These are phyloP conservation scores for Euclidia mi DNA, from an alignment of 2,888 invertebrate species.

Conservation along the genomic window DNA sequence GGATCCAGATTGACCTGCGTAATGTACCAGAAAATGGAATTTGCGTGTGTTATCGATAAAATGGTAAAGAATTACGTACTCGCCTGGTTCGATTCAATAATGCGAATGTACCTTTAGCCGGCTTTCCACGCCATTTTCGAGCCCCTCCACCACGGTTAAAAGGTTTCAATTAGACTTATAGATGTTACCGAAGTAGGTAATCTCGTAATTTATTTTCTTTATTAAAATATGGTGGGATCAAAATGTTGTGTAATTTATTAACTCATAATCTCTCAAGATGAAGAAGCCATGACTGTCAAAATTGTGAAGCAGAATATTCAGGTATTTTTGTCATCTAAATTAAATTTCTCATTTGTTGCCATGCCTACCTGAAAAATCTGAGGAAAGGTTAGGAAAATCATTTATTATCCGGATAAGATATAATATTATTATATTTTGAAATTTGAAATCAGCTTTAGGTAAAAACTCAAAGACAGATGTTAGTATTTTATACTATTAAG, in stretches of 20 bases:
- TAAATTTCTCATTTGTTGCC: too few relatives aligned
- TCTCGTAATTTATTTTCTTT: conserved; percentile 38
- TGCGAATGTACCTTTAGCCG: conserved; percentile 26
- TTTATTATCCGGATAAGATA: too few relatives aligned
- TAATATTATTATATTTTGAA: too few relatives aligned
- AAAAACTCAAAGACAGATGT: too few relatives aligned
- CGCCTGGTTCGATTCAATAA: conserved; percentile 39
- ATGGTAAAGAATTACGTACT: conserved; percentile 56
- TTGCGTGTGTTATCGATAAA: conserved; percentile 72
- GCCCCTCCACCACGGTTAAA: conserved; percentile 41
- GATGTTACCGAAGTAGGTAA: conserved; percentile 37
- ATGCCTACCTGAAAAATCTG: too few relatives aligned
- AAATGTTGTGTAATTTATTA: neutral
- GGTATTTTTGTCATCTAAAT: too few relatives aligned
- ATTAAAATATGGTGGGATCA: conserved; percentile 7
- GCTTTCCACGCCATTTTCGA: conserved; percentile 29
- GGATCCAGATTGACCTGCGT: conserved; percentile 74
- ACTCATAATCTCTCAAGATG: neutral
- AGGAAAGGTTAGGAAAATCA: too few relatives aligned
- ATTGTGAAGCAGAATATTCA: too few relatives aligned
- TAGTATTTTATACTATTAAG: too few relatives aligned
- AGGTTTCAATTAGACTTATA: conserved; percentile 55
- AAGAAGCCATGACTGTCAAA: too few relatives aligned
- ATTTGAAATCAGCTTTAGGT: too few relatives aligned
- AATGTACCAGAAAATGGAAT: conserved; percentile 86